Base-by-base conservation (phyloP, 2,113 vertebrate species). In the Athene noctua region DNA sequence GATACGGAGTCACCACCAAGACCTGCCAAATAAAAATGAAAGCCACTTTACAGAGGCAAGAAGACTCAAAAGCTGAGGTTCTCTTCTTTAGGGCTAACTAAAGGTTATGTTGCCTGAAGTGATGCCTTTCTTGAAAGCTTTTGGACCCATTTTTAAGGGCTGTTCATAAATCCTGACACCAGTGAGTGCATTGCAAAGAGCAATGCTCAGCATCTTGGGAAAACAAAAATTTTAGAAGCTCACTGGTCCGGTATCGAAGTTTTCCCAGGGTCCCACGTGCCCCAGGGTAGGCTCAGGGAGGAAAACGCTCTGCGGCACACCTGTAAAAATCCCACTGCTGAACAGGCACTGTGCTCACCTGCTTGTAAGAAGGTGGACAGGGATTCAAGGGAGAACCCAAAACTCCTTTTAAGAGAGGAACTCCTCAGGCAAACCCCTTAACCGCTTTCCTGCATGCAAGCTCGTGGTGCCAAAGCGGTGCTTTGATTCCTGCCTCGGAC, bases 381-480 rank as follows among this genome's bases (percentile, higher is more conserved):
- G 30, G 73, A 42, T 15, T 27, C 38, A 7, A n/a, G 27, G 0
- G 49, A 62, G 65, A 62, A 72, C 79, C 46, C 40, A 62, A 21
- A 82, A 32, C 57, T 57, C n/a, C 54, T 40, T 10, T 21, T 16
- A 55, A 78, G 32, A n/a, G 29, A 81, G 36, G 49, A 79, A 36
- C 52, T 94, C 84, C 59, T 74, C 8, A 9, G 15, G 68, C 75
- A 83, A 87, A 63, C 46, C 38, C 73, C 61, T 20, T 6, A 20
- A 63, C 18, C 52, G 57, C 85, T 40, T 36, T 16, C 74, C 85
- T 27, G 77, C 13, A 25, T 4, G 18, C 19, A 34, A 16, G 74
- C 44, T 1, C 0, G 8, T 0, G 22, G 63, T 61, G 80, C 80
- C 89, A 71, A 21, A 13, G 19, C 1, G 0, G 12, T 3, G 25